A percentile compares a stretch with the other conserved stretches of the same genome.
phyloP scores from a whole-genome alignment of 2,797 vertebrate species.

The Acanthurus lineatus region DNA sequence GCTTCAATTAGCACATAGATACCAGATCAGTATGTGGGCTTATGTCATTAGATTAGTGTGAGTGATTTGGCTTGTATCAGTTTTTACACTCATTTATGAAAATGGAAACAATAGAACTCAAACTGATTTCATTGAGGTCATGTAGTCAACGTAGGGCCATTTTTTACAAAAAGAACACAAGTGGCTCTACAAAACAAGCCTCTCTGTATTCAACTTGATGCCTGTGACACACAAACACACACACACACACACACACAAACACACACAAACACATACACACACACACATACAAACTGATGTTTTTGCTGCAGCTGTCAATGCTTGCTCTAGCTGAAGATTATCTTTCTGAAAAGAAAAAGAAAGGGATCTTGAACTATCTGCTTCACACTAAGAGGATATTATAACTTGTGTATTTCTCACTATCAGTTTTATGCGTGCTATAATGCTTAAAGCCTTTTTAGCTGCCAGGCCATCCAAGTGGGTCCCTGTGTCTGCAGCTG shows the following conservation, averaged over 20 bases:
- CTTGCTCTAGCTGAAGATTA: neutral
- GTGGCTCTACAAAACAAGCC: neutral
- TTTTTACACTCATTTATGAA: slow-evolving; percentile 9
- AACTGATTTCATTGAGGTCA: slow-evolving; percentile 2
- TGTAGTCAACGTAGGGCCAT: neutral
- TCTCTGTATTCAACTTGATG: neutral
- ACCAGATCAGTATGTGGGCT: neutral
- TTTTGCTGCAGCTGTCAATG: neutral
- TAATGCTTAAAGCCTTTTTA: neutral
- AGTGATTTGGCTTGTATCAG: neutral
- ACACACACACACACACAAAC: neutral
- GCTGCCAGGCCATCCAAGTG: neutral
- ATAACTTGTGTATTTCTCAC: neutral
- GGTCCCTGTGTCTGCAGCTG: neutral
- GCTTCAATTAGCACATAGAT: neutral
- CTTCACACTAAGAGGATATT: neutral
- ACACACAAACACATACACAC: neutral
- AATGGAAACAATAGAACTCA: neutral
- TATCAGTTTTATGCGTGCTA: neutral
- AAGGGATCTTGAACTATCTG: neutral
- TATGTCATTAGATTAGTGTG: slow-evolving; percentile 6
- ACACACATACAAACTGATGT: no score
- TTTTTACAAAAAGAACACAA: slow-evolving; percentile 2
- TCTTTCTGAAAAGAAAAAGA: neutral
- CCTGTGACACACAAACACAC: neutral